Conservation (phyloP, 2,797 vertebrate genomes). For the Enteromius unitaeniatus region DNA sequence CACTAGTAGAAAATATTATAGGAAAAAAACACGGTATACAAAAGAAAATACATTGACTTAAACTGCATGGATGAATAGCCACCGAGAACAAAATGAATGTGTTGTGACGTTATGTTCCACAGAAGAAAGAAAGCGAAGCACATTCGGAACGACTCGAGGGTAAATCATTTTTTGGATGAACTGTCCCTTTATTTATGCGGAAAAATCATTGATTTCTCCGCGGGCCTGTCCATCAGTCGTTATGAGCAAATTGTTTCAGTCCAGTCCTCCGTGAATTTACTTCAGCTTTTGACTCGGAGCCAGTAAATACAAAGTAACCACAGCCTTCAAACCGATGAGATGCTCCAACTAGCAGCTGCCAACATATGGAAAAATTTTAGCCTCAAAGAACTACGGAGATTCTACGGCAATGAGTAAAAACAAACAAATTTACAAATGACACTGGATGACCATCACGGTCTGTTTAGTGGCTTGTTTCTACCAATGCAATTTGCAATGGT, state of each 20-base stretch:
- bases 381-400: not conserved
- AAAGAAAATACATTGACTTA: not conserved
- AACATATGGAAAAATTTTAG: conserved; percentile 21
- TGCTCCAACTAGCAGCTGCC: not conserved
- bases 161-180: not conserved
- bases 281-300: not conserved
- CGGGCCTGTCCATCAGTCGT: not conserved
- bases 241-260: conserved; percentile 7
- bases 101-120: not conserved
- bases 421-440: conserved; percentile 32
- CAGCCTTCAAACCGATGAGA: not conserved
- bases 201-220: not conserved
- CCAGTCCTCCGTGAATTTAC: not conserved
- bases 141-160: not conserved
- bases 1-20: not conserved
- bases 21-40: not conserved
- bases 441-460: not conserved
- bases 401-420: conserved; percentile 12
- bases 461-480: not conserved
- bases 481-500: not conserved
- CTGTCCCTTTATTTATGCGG: not conserved
- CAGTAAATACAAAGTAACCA: not conserved
- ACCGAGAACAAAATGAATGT: not conserved
- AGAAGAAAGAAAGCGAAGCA: not conserved
- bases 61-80: not conserved